Conservation (phyloP, 2,888 invertebrate species). For the Oscheius sp. region DNA sequence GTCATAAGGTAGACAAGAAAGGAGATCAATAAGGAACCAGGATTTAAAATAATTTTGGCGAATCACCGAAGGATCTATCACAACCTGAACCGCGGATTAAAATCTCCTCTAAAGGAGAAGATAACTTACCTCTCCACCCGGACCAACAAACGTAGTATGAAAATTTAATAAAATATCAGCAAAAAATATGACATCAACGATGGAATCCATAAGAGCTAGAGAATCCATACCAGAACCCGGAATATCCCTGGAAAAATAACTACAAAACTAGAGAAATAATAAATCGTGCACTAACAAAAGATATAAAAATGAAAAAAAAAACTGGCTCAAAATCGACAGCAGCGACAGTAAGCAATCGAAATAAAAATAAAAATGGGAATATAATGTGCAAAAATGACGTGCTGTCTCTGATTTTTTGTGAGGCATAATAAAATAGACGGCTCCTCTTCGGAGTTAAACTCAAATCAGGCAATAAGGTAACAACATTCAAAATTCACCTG, state of each 20-base stretch:
- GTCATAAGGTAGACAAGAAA: slow-evolving; percentile 99
- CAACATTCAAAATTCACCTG: slow-evolving; percentile 37
- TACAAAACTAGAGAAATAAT: neutral
- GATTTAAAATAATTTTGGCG: slow-evolving; percentile 98
- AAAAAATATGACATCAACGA: slow-evolving; percentile 99
- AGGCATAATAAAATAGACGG: neutral
- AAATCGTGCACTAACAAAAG: slow-evolving; percentile 16
- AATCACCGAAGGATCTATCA: slow-evolving; percentile 97
- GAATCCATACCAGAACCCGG: slow-evolving; percentile 65
- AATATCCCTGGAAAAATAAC: slow-evolving; percentile 44
- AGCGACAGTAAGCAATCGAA: slow-evolving; percentile 14
- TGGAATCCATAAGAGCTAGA: slow-evolving; percentile 79
- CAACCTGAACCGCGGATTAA: slow-evolving; percentile 79
- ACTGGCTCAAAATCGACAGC: slow-evolving; percentile 16
- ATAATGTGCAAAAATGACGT: neutral
- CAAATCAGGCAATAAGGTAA: slow-evolving; percentile 6
- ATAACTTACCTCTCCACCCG: slow-evolving; percentile 76
- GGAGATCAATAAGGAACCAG: slow-evolving; percentile 98
- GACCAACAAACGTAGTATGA: slow-evolving; percentile 99
- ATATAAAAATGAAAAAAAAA: too few species aligned
- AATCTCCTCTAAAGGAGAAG: too few species aligned
- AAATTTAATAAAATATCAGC: slow-evolving; percentile 99
- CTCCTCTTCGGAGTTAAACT: neutral
- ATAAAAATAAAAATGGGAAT: neutral
- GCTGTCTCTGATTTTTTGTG: slow-evolving; percentile 3